Evolutionary conservation across 2,797 vertebrate genomes (phyloP), one percentile per base, ranked within the genome.

Genomic region (Protonibea diacanthus): DNA sequence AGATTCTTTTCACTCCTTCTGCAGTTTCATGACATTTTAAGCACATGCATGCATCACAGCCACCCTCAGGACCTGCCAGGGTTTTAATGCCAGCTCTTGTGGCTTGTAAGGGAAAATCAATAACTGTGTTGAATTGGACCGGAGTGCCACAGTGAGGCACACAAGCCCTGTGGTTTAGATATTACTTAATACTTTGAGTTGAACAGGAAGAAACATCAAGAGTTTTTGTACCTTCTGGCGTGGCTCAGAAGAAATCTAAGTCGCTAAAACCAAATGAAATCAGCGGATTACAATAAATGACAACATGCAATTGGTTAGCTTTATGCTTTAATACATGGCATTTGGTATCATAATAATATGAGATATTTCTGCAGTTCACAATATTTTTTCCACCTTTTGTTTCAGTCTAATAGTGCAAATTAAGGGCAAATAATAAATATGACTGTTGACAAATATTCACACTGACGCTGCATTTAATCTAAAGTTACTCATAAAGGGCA

Each of bases 21-120:
- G 86, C 88, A 88, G 83, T 89, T 92, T 86, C 84, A 78, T 88
- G 89, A 91, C 90, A 92, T 93, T 93, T 88, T 91, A 88, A 86
- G 82, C 88, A 88, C 88, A 88, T 75, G 76, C 87, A 82, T 91
- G 91, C 86, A 90, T 92, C 91, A 91, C 80, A 85, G 76, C 66
- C 90, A 80, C 88, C 87, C 86, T 44, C 83, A 62, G 81, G 85
- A 85, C 76, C 73, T 71, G 83, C 69, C 75, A 66, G 53, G 68
- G 49, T 88, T 38, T 85, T 86, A 81, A 86, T 84, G 71, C 68
- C 88, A 86, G 81, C 72, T 87, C 69, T 61, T 80, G 53, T 78
- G 68, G 76, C 81, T 87, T 83, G 71, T 81, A 74, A 87, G 80
- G 71, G 69, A 87, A 38, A 87, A 91, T 92, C 87, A 91, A 86